Evolutionary conservation across 2,113 vertebrate genomes (phyloP), one percentile per base, ranked within the genome.

Genomic region (Tupaia tana): DNA sequence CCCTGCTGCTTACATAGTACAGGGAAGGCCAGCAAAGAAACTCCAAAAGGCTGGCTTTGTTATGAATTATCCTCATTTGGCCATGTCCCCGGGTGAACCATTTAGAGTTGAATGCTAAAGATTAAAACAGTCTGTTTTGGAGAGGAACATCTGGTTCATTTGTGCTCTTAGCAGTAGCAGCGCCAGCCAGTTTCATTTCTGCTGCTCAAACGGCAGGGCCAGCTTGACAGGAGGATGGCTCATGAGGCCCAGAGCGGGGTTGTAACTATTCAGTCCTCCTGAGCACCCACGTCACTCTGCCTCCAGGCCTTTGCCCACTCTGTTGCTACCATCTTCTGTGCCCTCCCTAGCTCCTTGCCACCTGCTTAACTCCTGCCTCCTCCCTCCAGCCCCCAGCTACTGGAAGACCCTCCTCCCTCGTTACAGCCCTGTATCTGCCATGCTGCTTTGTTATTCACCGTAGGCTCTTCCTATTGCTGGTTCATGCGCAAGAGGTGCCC

Each of bases 91-190:
- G 2, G 73, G 93, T 94, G 97, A 97, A 73, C 84, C 69, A 78
- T 92, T 93, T 82, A 75, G 84, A 85, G 84, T 7, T 90, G 95
- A 90, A 79, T 86, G 82, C 81, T 86, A 78, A 86, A 59, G 93
- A 93, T 79, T 64, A 66, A 87, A 95, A 25, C 80, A 81, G 90
- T 85, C 92, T 96, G 96, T 61, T 92, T 85, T 43, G 52, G 91
- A 91, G 73, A 96, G 77, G 69, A 97, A 82, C 95, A 97, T 87
- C 97, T 97, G 97, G 84, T 75, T 93, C 54, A 10, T 94, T 78
- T 93, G 87, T 3, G 0, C 71, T 84, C 93, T 85, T 73, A 54
- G 89, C 20, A 1, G 84, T 19, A 29, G 83, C 69, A 5, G 54
- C 0, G 1, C 84, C 61, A 86, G 82, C 82, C 61, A 0, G 29